Conservation (phyloP, 1,140 invertebrate species). For the Bombus confusus region DNA sequence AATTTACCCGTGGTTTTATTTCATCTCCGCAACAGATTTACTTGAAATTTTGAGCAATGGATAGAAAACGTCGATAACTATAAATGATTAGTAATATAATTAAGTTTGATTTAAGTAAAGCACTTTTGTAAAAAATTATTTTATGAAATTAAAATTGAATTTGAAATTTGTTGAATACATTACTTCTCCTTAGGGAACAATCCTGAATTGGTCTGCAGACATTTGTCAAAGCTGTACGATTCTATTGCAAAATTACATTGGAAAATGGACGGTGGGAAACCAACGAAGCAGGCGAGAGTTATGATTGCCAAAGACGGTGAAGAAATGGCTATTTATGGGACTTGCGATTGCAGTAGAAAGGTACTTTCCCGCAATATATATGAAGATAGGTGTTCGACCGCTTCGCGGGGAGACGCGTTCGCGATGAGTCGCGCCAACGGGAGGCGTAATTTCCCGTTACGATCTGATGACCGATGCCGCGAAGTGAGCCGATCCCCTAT, state of each 20-base stretch:
- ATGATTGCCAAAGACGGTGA: slow-evolving; percentile 96
- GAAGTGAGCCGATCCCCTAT: too few relatives aligned
- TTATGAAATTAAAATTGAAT: neutral
- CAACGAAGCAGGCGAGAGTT: slow-evolving; percentile 86
- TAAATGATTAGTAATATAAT: neutral
- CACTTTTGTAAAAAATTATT: neutral
- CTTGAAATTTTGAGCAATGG: slow-evolving; percentile 98
- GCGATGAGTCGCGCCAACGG: too few relatives aligned
- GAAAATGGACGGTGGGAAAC: slow-evolving; percentile 80
- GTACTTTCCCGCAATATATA: slow-evolving; percentile 75
- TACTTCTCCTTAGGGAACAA: slow-evolving; percentile 85
- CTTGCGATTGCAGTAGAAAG: slow-evolving; percentile 93
- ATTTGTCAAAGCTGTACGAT: slow-evolving; percentile 97
- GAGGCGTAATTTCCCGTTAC: too few relatives aligned
- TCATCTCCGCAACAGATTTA: slow-evolving; percentile 96
- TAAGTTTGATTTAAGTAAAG: neutral
- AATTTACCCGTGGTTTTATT: slow-evolving; percentile 97
- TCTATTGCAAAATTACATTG: slow-evolving; percentile 92
- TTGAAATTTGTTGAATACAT: neutral
- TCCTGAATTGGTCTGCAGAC: slow-evolving; percentile 91
- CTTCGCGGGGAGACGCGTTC: too few relatives aligned
- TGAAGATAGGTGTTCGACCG: too few relatives aligned
- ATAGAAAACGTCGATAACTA: slow-evolving; percentile 3
- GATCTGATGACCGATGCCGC: too few relatives aligned
- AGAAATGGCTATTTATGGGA: slow-evolving; percentile 88